Conservation (phyloP, 2,797 vertebrate species). For the Tachyglossus aculeatus region DNA sequence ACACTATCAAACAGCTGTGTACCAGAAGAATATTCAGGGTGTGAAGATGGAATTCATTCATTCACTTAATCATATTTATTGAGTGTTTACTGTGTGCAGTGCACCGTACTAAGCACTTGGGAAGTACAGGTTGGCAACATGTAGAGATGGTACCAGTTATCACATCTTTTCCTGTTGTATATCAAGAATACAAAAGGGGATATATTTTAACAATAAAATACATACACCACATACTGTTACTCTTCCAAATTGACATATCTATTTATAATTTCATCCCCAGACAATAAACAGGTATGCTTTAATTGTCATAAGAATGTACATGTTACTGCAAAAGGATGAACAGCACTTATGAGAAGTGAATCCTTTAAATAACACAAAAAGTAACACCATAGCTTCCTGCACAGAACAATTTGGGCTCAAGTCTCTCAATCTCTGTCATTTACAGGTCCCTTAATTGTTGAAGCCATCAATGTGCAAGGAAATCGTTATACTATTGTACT, state of each 20-base stretch:
- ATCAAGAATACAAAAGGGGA: slow-evolving; percentile 26
- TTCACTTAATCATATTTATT: not conserved
- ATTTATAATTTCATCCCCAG: not conserved
- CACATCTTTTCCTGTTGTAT: slow-evolving; percentile 27
- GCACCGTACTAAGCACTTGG: no score
- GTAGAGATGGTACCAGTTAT: not conserved
- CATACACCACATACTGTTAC: no score
- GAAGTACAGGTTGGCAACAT: no score
- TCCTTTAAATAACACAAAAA: no score
- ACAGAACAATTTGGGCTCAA: not conserved
- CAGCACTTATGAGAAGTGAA: no score
- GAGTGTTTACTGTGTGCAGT: no score
- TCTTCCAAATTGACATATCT: no score
- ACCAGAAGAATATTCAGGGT: not conserved
- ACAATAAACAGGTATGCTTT: not conserved
- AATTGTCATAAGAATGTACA: not conserved
- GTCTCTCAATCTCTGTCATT: not conserved
- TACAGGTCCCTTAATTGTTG: not conserved
- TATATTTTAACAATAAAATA: slow-evolving; percentile 28
- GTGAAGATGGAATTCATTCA: slow-evolving; percentile 28
- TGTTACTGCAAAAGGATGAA: not conserved
- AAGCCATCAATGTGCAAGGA: not conserved
- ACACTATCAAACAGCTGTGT: slow-evolving; percentile 31
- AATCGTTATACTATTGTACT: not conserved
- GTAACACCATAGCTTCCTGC: no score